Conservation (phyloP, 2,113 vertebrate species). For the Octodon degus region DNA sequence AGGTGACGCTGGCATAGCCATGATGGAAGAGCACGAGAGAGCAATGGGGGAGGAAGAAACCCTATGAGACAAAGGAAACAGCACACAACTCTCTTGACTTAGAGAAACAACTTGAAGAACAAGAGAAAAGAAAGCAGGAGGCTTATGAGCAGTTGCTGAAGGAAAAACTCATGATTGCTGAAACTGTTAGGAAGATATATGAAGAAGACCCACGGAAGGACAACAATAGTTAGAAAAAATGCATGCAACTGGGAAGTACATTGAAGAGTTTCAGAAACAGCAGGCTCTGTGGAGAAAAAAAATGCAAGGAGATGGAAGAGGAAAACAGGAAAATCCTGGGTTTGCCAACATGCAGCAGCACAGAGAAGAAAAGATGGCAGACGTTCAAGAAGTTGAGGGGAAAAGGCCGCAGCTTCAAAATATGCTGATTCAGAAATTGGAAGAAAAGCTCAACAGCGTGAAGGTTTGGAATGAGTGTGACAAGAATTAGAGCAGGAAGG, state of each 20-base stretch:
- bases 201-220: slow-evolving; percentile 93
- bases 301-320: slow-evolving; percentile 92
- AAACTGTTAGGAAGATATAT: slow-evolving; percentile 94
- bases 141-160: slow-evolving; percentile 93
- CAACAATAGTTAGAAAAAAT: slow-evolving; percentile 92
- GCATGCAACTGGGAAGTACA: slow-evolving; percentile 88
- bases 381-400: slow-evolving; percentile 88
- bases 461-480: slow-evolving; percentile 90
- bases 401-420: slow-evolving; percentile 90
- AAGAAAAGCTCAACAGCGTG: slow-evolving; percentile 87
- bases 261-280: slow-evolving; percentile 93
- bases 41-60: too few relatives aligned
- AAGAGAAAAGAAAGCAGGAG: slow-evolving; percentile 89
- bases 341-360: slow-evolving; percentile 88
- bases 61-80: too few relatives aligned
- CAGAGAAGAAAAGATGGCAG: slow-evolving; percentile 88
- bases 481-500: slow-evolving; percentile 93
- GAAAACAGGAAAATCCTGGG: slow-evolving; percentile 93
- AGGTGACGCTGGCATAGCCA: slow-evolving; percentile 87
- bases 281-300: slow-evolving; percentile 90
- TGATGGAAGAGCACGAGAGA: too few relatives aligned
- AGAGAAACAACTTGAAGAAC: too few relatives aligned
- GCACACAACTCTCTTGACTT: too few relatives aligned
- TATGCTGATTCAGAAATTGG: slow-evolving; percentile 88
- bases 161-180: slow-evolving; percentile 95